Evolutionary conservation across 2,797 vertebrate species (phyloP), one percentile per base, ranked within the genome.

Genomic region (Lepus oiostolus): DNA sequence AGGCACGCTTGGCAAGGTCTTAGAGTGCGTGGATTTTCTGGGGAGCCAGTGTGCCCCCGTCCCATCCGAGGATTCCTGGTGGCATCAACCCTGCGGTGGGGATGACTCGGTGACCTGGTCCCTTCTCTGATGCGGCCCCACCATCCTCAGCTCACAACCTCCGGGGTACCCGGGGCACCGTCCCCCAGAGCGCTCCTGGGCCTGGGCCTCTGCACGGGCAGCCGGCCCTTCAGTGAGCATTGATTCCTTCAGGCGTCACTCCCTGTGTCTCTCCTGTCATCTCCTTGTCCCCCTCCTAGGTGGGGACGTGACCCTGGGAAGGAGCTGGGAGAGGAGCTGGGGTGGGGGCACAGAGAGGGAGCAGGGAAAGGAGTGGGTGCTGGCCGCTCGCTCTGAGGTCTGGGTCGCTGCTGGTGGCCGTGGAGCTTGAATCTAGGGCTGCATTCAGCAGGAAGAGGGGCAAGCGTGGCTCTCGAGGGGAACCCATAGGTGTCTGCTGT

Each of bases 321-420:
- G 75, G 21, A 71, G 32, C 21, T 8, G 32, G 5, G n/a, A 30
- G 22, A 24, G 1, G 12, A 14, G 22, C 3, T 32, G 60, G 32
- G 54, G 21, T 17, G 1, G 47, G 4, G 9, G 5, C 7, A 8
- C 50, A 2, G 5, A 58, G 42, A n/a, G 32, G 62, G 63, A 42
- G 63, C 13, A 9, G 26, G 62, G 22, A 28, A 52, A 52, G n/a
- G 38, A 65, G 26, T 38, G 17, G 54, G 54, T 58, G 54, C 42
- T 47, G 42, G 42, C 42, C 42, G 42, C 71, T 16, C 21, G 74
- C 70, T 14, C 16, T 42, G 0, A 21, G 70, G 52, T 9, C 62
- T 2, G 3, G 3, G 17, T 24, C 7, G 19, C 1, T 5, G 21
- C 10, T n/a, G 13, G 42, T 19, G 17, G 26, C n/a, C 6, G 2